A percentile compares a stretch with the other conserved stretches of the same genome.
Conservation (phyloP, 2,113 vertebrate species). For the Anguilla rostrata region DNA sequence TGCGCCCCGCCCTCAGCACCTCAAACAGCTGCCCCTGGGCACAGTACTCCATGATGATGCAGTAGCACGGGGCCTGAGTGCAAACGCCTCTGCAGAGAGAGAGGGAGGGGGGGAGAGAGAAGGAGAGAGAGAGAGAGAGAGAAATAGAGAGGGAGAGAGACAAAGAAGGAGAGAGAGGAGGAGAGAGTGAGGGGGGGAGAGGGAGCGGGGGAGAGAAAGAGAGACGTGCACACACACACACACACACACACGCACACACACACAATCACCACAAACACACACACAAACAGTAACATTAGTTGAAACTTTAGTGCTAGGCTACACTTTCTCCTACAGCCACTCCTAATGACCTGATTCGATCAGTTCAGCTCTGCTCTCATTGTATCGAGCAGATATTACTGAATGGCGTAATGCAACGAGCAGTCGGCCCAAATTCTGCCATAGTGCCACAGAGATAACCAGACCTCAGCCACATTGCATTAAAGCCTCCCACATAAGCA, state of each 20-base stretch:
- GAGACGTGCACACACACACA: not conserved
- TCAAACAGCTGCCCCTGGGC: constrained; percentile 96
- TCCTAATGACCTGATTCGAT: not conserved
- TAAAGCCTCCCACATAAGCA: not conserved
- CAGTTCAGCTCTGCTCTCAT: not conserved
- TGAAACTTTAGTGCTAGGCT: not conserved
- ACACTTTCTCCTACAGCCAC: not conserved
- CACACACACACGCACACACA: not conserved
- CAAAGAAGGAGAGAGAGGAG: too few species aligned
- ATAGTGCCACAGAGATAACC: not conserved
- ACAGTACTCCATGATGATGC: constrained; percentile 99
- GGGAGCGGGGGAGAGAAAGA: not conserved
- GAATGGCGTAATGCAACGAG: not conserved
- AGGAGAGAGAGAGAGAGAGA: too few species aligned
- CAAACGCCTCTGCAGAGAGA: constrained; percentile 84
- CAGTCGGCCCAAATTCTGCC: not conserved
- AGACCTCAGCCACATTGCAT: not conserved
- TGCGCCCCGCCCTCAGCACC: constrained; percentile 88
- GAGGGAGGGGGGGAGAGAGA: not conserved
- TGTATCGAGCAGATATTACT: not conserved
- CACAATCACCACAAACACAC: not conserved
- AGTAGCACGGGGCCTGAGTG: constrained; percentile 95
- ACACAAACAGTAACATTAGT: not conserved
- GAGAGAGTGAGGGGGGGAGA: too few species aligned
- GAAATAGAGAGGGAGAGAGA: too few species aligned